Base-by-base conservation (phyloP, 2,888 invertebrate species). In the Amphipyra tragopoginis region DNA sequence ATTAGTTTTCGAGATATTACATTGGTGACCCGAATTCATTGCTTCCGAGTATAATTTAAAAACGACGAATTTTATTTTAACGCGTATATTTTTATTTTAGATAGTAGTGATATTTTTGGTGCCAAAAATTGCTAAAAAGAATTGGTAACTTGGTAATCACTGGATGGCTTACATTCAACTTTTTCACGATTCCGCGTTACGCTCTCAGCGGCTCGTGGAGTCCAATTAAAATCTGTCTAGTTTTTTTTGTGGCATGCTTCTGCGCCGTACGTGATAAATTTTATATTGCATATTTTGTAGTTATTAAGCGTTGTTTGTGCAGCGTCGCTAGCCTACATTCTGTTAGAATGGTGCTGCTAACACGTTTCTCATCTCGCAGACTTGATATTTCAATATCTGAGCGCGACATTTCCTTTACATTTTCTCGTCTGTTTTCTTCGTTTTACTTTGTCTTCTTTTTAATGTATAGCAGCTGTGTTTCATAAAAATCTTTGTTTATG, bases 331-430 rank as follows among this genome's bases (percentile, higher is more conserved):
- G 21, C 21, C 3, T 26, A 44, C 39, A 43, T 13, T 62, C 21
- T 26, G 9, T 8, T n/a, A 40, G 21, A 21, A 21, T 14, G 11
- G 11, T 13, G 33, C 14, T 15, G 26, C 38, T 40, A 62, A 62
- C 69, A 53, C 48, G 65, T 50, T 40, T 42, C 14, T 48, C 43
- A 42, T 61, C 11, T 59, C 29, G 5, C 11, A 15, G 44, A 15
- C 64, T 61, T 54, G 52, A 67, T 67, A 67, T 67, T 62, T 42
- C 54, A 60, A 74, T 63, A 67, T 60, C 76, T 47, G 49, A 60
- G n/a, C 49, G 36, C 39, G 55, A 75, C 52, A 47, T 55, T 62
- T 66, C 34, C 45, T 49, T 52, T 53, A 51, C 40, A 55, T 60
- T 47, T 57, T 63, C 55, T 44, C 21, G 44, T 65, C 14, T 43